These are phyloP conservation scores for Orussus abietinus DNA, from an alignment of 1,140 invertebrate species.

Conservation along the genomic window DNA sequence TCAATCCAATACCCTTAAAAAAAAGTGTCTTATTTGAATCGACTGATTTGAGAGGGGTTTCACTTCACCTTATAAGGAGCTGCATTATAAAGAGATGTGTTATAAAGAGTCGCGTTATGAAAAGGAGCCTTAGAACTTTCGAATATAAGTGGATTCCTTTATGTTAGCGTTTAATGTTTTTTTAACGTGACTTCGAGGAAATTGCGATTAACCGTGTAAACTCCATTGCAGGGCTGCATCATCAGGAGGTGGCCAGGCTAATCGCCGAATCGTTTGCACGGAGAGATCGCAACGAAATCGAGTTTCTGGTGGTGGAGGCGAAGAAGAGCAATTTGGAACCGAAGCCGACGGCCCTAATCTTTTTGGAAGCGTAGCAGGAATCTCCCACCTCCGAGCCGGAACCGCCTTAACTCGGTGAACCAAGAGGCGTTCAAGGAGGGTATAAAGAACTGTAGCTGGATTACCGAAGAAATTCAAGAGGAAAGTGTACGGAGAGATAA, in stretches of 20 bases:
- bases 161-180: too few species aligned
- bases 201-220: not conserved
- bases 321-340: conserved; percentile 87
- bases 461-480: conserved; percentile 5
- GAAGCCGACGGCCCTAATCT: conserved; percentile 81
- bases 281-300: conserved; percentile 79
- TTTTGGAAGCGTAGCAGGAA: conserved; percentile 80
- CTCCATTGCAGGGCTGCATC: conserved; percentile 52
- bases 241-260: conserved; percentile 79
- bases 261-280: conserved; percentile 87
- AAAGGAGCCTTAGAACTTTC: too few species aligned
- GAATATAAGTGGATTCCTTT: too few species aligned
- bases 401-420: conserved; percentile 37
- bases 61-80: too few species aligned
- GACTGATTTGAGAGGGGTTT: too few species aligned
- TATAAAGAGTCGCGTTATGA: too few species aligned
- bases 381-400: conserved; percentile 51
- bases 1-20: too few species aligned
- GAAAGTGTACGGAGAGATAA: not conserved
- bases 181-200: too few species aligned
- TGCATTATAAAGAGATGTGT: too few species aligned
- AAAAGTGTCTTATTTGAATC: too few species aligned
- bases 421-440: conserved; percentile 1
- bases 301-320: conserved; percentile 84
- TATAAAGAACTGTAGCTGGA: conserved; percentile 30